Evolutionary conservation across 2,888 invertebrate species (phyloP), one percentile per base, ranked within the genome.

Genomic region (Drosophila villosipedis): DNA sequence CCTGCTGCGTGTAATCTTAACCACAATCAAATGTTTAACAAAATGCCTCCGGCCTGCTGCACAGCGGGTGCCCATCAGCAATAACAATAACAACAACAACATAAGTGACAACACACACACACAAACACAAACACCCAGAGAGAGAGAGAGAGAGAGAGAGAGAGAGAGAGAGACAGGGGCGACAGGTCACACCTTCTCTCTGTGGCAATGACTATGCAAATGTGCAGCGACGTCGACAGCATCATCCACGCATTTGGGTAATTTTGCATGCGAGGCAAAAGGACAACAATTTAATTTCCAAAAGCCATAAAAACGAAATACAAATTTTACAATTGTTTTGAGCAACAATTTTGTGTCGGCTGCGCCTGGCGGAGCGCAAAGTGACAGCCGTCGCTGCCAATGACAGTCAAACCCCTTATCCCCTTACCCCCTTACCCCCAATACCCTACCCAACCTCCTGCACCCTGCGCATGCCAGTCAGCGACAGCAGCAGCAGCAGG

Each of bases 241-340:
- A 66, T 54, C 80, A 64, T 64, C 65, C 60, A 53, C 55, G 72
- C 76, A 80, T 78, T 78, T 76, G 65, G 72, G 87, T 89, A 84
- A 89, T 85, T 85, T 85, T 82, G 83, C 85, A 84, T 87, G 71
- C 83, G 78, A 50, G 58, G 57, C 67, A 64, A 67, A 76, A 69
- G 59, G 77, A 88, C 83, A 89, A 82, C 88, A 84, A 90, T 85
- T 85, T 85, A 85, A 85, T 85, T 85, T 82, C 74, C 89, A 82
- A 82, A 87, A 88, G 89, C 89, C 90, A 85, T 85, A 85, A 85
- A 90, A 85, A 74, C 80, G 78, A 85, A 84, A 85, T 85, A 90
- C 84, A 85, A 88, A 66, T 59, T 75, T 74, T 78, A 78, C 83
- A 90, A 85, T 85, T 85, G 84, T 84, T 63, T 80, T 19, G 57